Conservation (phyloP, 2,888 invertebrate species). For the Eupithecia pulchellata region DNA sequence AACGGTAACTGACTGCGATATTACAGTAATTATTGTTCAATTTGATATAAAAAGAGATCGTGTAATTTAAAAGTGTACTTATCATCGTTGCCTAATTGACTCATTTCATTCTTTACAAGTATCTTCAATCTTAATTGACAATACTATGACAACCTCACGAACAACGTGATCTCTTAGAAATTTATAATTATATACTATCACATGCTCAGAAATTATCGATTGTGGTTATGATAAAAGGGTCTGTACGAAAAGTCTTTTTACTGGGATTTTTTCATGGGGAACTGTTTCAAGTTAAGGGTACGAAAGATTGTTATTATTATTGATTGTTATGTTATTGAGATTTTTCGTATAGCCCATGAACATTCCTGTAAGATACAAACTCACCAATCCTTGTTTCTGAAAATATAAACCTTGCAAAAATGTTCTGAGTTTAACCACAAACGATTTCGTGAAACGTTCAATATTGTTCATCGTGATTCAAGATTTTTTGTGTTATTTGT, state of each 20-base stretch:
- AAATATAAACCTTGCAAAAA: slow-evolving; percentile 79
- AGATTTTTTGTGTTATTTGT: not conserved
- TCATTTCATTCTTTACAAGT: slow-evolving; percentile 26
- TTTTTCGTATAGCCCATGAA: slow-evolving; percentile 70
- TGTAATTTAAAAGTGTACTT: slow-evolving; percentile 9
- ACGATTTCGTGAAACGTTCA: slow-evolving; percentile 43
- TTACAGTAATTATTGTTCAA: not conserved
- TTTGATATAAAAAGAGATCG: not conserved
- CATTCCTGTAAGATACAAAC: slow-evolving; percentile 76
- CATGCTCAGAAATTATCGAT: slow-evolving; percentile 48
- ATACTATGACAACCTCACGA: slow-evolving; percentile 72
- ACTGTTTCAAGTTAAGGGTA: not conserved
- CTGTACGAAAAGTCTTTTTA: slow-evolving; percentile 65
- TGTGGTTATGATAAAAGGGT: slow-evolving; percentile 64
- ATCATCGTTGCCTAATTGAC: slow-evolving; percentile 15
- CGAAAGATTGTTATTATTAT: not conserved
- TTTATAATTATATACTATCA: slow-evolving; percentile 3
- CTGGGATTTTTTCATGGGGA: not conserved
- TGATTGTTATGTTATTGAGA: slow-evolving; percentile 48
- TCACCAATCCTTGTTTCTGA: slow-evolving; percentile 83
- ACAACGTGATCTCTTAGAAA: slow-evolving; percentile 5
- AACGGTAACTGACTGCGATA: not conserved
- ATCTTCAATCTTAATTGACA: slow-evolving; percentile 31
- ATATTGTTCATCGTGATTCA: slow-evolving; percentile 9
- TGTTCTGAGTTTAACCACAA: slow-evolving; percentile 67